phyloP scores from a whole-genome alignment of 2,113 vertebrate genomes.

The Fregata magnificens region DNA sequence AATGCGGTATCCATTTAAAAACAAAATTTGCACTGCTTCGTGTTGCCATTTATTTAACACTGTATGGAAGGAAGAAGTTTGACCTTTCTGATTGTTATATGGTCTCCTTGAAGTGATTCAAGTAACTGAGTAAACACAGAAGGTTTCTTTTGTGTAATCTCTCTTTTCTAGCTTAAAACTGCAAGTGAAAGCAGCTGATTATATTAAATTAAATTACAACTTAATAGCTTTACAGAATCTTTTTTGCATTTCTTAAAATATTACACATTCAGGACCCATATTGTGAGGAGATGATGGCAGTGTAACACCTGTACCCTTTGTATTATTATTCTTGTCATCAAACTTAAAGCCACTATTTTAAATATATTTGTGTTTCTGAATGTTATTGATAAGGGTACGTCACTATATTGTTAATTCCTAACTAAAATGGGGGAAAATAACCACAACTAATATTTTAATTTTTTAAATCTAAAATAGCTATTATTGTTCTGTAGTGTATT shows the following conservation, averaged over 20 bases:
- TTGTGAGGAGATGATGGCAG: background rate
- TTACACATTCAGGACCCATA: background rate
- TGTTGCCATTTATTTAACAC: background rate
- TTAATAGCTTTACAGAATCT: background rate
- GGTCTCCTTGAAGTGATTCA: background rate
- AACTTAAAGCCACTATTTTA: background rate
- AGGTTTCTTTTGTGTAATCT: background rate
- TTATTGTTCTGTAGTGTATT: background rate
- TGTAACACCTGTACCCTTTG: background rate
- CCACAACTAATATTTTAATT: background rate
- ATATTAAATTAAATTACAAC: background rate
- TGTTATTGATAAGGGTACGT: background rate
- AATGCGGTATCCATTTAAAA: background rate
- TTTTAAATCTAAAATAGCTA: background rate
- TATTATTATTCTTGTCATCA: background rate
- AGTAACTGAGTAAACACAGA: background rate
- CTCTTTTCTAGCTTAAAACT: background rate
- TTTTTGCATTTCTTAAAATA: background rate
- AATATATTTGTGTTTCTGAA: background rate
- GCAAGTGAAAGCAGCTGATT: background rate
- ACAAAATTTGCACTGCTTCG: accelerated
- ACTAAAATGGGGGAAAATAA: background rate
- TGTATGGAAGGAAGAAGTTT: background rate
- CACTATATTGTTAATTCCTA: background rate
- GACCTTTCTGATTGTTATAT: background rate